phyloP scores from a whole-genome alignment of 2,888 invertebrate genomes.

The Diplazon laetatorius region DNA sequence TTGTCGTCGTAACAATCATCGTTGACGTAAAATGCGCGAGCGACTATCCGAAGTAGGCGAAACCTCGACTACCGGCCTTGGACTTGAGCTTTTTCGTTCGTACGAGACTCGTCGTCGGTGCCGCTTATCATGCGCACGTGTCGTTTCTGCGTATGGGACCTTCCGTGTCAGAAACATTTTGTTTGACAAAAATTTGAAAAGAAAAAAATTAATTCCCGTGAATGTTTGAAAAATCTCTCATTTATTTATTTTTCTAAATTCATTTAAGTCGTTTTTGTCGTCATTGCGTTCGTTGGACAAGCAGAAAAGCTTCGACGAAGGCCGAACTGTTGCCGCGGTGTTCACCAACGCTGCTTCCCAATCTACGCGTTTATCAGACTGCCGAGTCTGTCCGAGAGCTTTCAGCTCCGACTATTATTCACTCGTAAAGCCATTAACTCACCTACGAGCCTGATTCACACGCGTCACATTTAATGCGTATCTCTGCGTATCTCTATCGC shows the following conservation, averaged over 20 bases:
- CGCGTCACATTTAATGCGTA: conserved; percentile 43
- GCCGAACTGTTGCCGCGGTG: conserved; percentile 13
- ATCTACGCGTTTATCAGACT: no score
- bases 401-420: conserved; percentile 61
- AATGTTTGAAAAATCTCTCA: no score
- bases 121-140: conserved; percentile 17
- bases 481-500: conserved; percentile 28
- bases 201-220: no score
- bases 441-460: conserved; percentile 47
- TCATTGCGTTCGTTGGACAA: conserved; percentile 24
- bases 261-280: conserved; percentile 1
- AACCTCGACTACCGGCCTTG: conserved; percentile 47
- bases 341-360: no score
- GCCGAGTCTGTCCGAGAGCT: conserved; percentile 16
- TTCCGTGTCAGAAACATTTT: neutral
- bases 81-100: conserved; percentile 55
- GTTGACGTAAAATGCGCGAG: conserved; percentile 37
- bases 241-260: no score
- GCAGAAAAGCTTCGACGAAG: conserved; percentile 54
- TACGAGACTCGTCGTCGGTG: conserved; percentile 11
- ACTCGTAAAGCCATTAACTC: conserved; percentile 61
- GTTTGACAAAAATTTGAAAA: neutral
- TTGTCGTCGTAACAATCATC: conserved; percentile 27
- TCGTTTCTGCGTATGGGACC: neutral
- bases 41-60: conserved; percentile 44